Percentiles rank a stretch among this genome's conserved stretches.
Evolutionary conservation across 2,113 vertebrate genomes (phyloP).

Genomic region (Pholis gunnellus): DNA sequence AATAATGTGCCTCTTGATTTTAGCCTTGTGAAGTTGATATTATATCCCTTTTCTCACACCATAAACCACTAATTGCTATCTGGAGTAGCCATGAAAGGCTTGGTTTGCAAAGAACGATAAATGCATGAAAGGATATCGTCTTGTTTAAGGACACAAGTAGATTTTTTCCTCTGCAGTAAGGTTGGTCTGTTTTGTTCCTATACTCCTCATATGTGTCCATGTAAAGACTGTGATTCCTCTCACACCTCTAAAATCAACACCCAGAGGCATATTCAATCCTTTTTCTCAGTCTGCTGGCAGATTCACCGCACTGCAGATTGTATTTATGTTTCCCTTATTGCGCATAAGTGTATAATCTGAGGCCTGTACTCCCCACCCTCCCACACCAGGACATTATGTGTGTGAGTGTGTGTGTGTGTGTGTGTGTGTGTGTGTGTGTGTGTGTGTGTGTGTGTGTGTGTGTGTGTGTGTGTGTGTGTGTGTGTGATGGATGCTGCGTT

Average conservation of each 20-base stretch:
- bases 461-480: constrained; percentile 30
- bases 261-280: constrained; percentile 29
- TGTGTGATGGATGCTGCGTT: constrained; percentile 58
- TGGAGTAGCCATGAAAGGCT: constrained; percentile 14
- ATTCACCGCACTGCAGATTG: constrained; percentile 21
- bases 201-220: background rate
- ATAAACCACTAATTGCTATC: constrained; percentile 42
- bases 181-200: background rate
- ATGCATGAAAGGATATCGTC: background rate
- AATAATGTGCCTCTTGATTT: constrained; percentile 10
- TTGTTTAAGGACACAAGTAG: background rate
- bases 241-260: constrained; percentile 26
- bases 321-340: constrained; percentile 24
- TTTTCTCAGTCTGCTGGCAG: constrained; percentile 11
- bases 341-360: constrained; percentile 12
- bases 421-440: constrained; percentile 41
- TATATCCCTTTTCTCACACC: constrained; percentile 10
- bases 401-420: constrained; percentile 40
- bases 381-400: constrained; percentile 8
- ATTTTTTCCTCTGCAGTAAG: background rate
- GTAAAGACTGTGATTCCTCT: constrained; percentile 18
- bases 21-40: constrained; percentile 19
- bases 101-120: constrained; percentile 23
- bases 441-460: constrained; percentile 42
- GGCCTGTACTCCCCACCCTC: constrained; percentile 23